Evolutionary conservation across 2,113 vertebrate species (phyloP), one percentile per base, ranked within the genome.

Genomic region (Scomber colias): DNA sequence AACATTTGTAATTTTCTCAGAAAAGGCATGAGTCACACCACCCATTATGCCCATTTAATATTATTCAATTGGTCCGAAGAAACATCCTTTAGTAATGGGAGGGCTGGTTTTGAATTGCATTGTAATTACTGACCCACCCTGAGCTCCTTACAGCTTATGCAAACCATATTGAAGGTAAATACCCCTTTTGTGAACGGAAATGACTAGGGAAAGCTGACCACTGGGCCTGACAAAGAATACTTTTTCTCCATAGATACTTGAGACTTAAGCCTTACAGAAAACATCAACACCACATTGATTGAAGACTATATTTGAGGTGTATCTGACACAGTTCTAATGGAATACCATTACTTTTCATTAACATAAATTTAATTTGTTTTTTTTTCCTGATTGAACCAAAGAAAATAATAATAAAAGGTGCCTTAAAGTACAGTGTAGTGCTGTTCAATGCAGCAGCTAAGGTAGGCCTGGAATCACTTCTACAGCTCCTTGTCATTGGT

Each of bases 61-160:
- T 79, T 72, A 71, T 71, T 76, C 57, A 51, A 30, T 46, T 75
- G 61, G 69, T 56, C 71, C 83, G 80, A 84, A 75, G 72, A 87
- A 83, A 73, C 70, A 77, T 83, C 49, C 27, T 69, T 50, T 59
- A 40, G 35, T 62, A 71, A 78, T 30, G n/a, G 51, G 54, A 80
- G 63, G 76, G 48, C 64, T 80, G 88, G 90, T 91, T 88, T 90
- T 89, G 66, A 75, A 70, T 93, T 92, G 82, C 89, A 88, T 92
- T 88, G 82, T 88, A 93, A 91, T 93, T 91, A 87, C 65, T 65
- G 83, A 88, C 65, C 82, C 60, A 60, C 77, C 75, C 82, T 9
- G 68, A 84, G 59, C 67, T 77, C 35, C 62, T 65, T 66, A 63
- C 66, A 80, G 77, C 87, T 81, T 68, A 79, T 79, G 70, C 80